Percentiles rank a stretch among this genome's conserved stretches.
These are phyloP conservation scores for Drosophila anceps DNA, from an alignment of 2,888 invertebrate genomes.

Conservation along the genomic window DNA sequence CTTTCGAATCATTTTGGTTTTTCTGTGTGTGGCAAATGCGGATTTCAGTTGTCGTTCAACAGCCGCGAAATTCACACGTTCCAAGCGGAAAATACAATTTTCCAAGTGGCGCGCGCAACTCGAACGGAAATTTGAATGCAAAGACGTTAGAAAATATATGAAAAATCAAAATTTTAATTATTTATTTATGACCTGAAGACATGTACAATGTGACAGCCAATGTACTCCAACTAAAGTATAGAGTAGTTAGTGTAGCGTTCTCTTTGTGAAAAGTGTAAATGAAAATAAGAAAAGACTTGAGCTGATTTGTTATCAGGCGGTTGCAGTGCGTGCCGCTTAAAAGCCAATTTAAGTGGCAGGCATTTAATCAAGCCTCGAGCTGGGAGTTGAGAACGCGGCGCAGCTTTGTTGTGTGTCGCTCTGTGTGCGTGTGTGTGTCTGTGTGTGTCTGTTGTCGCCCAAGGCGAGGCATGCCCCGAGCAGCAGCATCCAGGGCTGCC, in stretches of 20 bases:
- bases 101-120: conserved; percentile 43
- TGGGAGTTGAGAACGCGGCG: conserved; percentile 24
- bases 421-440: conserved; percentile 20
- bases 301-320: conserved; percentile 51
- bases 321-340: conserved; percentile 54
- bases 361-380: conserved; percentile 67
- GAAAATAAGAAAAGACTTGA: conserved; percentile 3
- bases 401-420: conserved; percentile 38
- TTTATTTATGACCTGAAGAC: not conserved
- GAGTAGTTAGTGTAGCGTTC: not conserved
- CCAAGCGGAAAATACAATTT: conserved; percentile 39
- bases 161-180: not conserved
- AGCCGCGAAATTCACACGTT: conserved; percentile 70
- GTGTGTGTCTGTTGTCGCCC: conserved; percentile 1
- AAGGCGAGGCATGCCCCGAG: conserved; percentile 13
- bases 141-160: conserved; percentile 1
- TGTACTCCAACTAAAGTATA: not conserved
- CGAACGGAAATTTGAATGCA: conserved; percentile 10
- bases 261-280: not conserved
- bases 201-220: not conserved
- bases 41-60: conserved; percentile 74
- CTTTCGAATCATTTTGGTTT: conserved; percentile 30
- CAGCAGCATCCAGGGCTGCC: conserved; percentile 12
- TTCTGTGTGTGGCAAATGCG: conserved; percentile 60
- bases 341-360: conserved; percentile 73